Evolutionary conservation across 2,888 invertebrate genomes (phyloP), one percentile per base, ranked within the genome.

Genomic region (Morpho helenor): DNA sequence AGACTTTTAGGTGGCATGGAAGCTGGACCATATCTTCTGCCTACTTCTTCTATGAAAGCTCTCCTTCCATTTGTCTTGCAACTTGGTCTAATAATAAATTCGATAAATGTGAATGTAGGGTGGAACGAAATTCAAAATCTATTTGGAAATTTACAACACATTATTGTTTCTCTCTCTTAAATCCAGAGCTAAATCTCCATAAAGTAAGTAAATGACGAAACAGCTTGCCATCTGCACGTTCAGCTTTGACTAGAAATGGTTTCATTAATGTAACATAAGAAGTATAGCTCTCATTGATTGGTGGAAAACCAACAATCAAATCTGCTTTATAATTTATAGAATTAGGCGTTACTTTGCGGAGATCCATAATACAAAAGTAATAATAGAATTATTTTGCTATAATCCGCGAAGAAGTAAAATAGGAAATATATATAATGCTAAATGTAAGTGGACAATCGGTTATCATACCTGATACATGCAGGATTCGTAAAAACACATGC

Each of bases 31-130:
- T 95, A 95, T 60, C 98, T 88, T 65, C 85, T 88, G 56, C 92
- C 91, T 0, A 97, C 98, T 84, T 99, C 96, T 62, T 93, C 92
- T 48, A 98, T 93, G 84, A 99, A 99, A 6, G 99, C 98, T 66
- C n/a, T n/a, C 93, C 93, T 76, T 99, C 98, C 98, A 98, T 99
- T 87, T 97, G 96, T 73, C 95, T 92, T n/a, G 98, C 98, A 49
- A 99, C 94, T 89, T 97, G 95, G 80, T 99, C 98, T 80, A 99
- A 99, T 82, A 99, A 98, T 73, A 98, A 91, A 84, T 96, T 95
- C 0, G 98, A 96, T 65, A 99, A 82, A 69, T 97, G 95, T 45
- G 98, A 97, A 82, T 99, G 97, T 44, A 99, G 84, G 2, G 93
- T 83, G 0, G 98, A 98, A 60, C 95, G 94, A 79, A 99, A 99